phyloP scores from a whole-genome alignment of 2,113 vertebrate genomes.

The Notarius lentiginosus region DNA sequence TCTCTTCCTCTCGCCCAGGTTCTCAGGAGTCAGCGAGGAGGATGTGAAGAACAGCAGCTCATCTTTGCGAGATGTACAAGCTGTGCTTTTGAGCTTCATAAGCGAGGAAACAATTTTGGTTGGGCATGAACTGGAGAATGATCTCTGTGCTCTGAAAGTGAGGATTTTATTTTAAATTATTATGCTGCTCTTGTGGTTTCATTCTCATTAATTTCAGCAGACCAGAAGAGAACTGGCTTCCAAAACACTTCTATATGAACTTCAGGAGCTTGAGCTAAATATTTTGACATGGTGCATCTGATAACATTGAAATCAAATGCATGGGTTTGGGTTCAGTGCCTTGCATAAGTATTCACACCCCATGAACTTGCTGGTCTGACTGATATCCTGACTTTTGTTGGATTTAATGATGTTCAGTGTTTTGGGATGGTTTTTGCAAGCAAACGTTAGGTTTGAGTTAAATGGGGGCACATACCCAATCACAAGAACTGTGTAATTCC shows the following conservation, averaged over 20 bases:
- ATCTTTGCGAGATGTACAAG: slow-evolving; percentile 72
- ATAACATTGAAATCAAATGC: not conserved
- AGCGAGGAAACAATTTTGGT: slow-evolving; percentile 75
- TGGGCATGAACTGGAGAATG: slow-evolving; percentile 75
- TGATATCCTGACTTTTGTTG: not conserved
- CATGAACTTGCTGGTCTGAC: not conserved
- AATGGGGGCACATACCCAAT: not conserved
- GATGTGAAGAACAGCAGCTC: slow-evolving; percentile 66
- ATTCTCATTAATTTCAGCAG: not conserved
- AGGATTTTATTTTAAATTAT: slow-evolving; percentile 28
- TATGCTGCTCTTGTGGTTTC: not conserved
- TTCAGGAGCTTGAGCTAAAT: not conserved
- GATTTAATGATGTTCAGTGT: not conserved
- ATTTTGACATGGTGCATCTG: not conserved
- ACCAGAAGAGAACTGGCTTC: not conserved
- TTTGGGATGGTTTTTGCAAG: not conserved
- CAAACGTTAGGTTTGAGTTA: not conserved
- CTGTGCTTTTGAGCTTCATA: slow-evolving; percentile 74
- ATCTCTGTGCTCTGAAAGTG: slow-evolving; percentile 80
- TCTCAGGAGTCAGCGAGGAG: slow-evolving; percentile 75
- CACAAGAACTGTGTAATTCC: not conserved
- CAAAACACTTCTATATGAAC: not conserved
- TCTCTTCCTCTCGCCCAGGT: slow-evolving; percentile 61
- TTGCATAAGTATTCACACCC: not conserved
- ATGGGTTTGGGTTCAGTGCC: too few species aligned